phyloP scores from a whole-genome alignment of 1,140 invertebrate species.

The Diachasma alloeum region DNA sequence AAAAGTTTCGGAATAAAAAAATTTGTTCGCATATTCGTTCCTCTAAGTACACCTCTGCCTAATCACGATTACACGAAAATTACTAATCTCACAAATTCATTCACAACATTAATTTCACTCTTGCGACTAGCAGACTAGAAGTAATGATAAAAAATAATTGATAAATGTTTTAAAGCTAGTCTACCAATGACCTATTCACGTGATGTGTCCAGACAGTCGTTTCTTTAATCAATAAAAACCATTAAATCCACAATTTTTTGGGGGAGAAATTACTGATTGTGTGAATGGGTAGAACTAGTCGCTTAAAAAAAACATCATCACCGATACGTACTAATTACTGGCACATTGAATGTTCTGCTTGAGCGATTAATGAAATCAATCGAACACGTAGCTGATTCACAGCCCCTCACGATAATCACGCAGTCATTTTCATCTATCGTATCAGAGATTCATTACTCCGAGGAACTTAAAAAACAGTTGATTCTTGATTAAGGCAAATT shows the following conservation, averaged over 20 bases:
- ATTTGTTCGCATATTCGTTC: background rate
- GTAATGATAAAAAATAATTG: background rate
- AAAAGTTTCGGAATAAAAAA: background rate
- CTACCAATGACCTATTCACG: background rate
- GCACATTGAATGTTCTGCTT: constrained; percentile 2
- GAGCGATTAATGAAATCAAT: background rate
- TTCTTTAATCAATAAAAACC: background rate
- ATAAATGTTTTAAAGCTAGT: constrained; percentile 4
- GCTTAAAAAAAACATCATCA: background rate
- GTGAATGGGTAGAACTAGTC: background rate
- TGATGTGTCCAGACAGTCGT: background rate
- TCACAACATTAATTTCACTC: background rate
- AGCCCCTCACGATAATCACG: background rate
- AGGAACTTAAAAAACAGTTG: background rate
- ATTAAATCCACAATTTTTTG: background rate
- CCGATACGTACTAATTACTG: constrained; percentile 1
- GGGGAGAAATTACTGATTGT: background rate
- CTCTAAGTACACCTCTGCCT: background rate
- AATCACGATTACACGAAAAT: background rate
- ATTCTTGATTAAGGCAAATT: constrained; percentile 1
- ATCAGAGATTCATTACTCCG: background rate
- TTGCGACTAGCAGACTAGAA: constrained; percentile 14
- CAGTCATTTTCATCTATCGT: background rate
- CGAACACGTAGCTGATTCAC: constrained; percentile 5
- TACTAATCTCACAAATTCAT: constrained; percentile 6